Conservation (phyloP, 2,113 vertebrate species). For the Bos javanicus region DNA sequence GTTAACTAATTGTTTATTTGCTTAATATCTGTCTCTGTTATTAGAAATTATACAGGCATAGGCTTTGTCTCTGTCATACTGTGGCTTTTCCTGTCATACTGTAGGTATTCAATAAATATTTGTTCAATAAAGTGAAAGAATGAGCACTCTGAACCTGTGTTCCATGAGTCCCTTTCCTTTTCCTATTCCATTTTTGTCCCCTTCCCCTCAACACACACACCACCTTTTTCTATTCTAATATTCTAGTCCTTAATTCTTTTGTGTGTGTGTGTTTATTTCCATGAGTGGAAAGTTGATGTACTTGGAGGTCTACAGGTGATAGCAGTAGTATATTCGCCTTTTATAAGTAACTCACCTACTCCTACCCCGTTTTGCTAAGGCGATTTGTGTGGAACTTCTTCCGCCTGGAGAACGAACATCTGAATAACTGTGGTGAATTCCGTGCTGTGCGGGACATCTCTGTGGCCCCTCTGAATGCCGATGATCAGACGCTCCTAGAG, state of each 20-base stretch:
- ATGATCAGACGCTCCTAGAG: slow-evolving; percentile 97
- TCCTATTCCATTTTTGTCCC: neutral
- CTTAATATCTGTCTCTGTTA: neutral
- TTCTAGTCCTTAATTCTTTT: neutral
- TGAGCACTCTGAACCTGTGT: neutral
- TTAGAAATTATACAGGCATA: neutral
- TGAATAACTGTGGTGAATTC: slow-evolving; percentile 99
- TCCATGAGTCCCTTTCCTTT: neutral
- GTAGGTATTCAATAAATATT: neutral
- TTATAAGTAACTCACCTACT: neutral
- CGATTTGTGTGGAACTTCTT: slow-evolving; percentile 99
- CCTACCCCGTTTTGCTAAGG: slow-evolving; percentile 72
- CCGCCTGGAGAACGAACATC: slow-evolving; percentile 97
- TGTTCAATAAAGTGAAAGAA: neutral
- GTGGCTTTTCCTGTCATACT: neutral
- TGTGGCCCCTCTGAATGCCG: slow-evolving; percentile 96
- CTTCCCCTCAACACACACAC: neutral
- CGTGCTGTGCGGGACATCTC: slow-evolving; percentile 97
- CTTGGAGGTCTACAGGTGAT: neutral
- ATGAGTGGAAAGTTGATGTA: neutral
- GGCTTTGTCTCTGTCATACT: neutral
- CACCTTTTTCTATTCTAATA: slow-evolving; percentile 21
- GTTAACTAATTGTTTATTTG: neutral
- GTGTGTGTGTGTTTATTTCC: neutral
- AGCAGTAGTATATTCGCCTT: neutral